Base-by-base conservation (phyloP, 1,140 invertebrate species). In the Macrocentrus cingulum region DNA sequence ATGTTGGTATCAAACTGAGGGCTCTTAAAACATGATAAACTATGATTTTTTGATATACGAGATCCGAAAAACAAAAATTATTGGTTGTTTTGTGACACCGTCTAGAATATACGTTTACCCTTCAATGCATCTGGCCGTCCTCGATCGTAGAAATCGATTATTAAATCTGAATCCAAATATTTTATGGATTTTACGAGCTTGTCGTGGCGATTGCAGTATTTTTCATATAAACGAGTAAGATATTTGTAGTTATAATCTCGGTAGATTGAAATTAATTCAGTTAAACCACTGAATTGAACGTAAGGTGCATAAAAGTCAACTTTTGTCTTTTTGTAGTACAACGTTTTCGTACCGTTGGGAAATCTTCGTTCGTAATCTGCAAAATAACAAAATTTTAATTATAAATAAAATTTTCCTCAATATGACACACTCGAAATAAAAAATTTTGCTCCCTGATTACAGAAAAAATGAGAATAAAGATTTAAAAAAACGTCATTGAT, bases 251-350 rank as follows among this genome's bases (percentile, higher is more conserved):
- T 82, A 41, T 87, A 84, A 72, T 92, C 87, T 0, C 84, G 79
- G 64, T 84, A 95, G 25, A 85, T 71, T 7, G 84, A 88, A 4
- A 93, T 76, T 65, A 85, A 83, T 60, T 84, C 84, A 0, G 89
- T 75, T 8, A 94, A 61, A 1, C 89, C 90, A 71, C 92, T 87
- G 0, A 74, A 77, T 63, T 88, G 82, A 1, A 85, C 80, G 68
- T 93, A 94, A 0, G 88, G 88, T 0, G 91, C 84, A 72, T 86
- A 92, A 56, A 88, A 84, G 68, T 94, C 89, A 1, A 92, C 80
- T 42, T 88, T 81, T 0, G 85, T 83, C 65, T 89, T 87, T 68
- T 91, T 92, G 66, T 90, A 95, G 23, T 85, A 77, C 20, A 88
- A 84, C 0, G 75, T 84, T 75, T 91, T 94, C 25, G 82, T 82